Conservation (phyloP, 2,797 vertebrate species). For the Gambelia wislizenii region DNA sequence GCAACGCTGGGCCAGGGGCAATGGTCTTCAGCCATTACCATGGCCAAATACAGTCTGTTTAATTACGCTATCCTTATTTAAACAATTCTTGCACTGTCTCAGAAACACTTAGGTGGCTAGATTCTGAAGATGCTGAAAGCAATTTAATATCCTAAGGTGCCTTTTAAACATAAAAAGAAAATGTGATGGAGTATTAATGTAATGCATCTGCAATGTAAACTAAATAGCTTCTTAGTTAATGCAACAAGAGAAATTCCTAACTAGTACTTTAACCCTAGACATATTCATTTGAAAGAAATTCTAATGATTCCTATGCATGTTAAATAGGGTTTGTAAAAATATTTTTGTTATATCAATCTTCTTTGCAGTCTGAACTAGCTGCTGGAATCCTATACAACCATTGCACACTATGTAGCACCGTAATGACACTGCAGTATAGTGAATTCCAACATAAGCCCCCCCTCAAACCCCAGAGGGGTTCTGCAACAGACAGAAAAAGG, state of each 20-base stretch:
- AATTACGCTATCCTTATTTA: background rate
- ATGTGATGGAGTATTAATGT: background rate
- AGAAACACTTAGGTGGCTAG: background rate
- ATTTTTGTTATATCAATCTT: background rate
- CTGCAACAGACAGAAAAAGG: too few relatives aligned
- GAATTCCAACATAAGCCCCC: too few relatives aligned
- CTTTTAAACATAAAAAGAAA: background rate
- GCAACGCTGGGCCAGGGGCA: too few relatives aligned
- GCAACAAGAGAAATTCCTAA: background rate
- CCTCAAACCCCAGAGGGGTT: too few relatives aligned
- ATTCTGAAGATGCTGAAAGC: background rate
- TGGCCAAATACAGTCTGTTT: background rate
- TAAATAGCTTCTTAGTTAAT: background rate
- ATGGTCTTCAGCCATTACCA: too few relatives aligned
- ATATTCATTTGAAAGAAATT: background rate
- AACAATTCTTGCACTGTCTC: background rate
- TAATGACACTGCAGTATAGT: too few relatives aligned
- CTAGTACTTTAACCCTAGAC: background rate
- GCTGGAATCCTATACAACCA: too few relatives aligned
- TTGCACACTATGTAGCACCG: too few relatives aligned
- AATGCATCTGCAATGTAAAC: background rate
- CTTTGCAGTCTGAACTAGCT: background rate
- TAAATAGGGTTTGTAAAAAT: background rate
- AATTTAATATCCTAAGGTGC: slow-evolving; percentile 5
- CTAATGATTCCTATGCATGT: background rate